Conservation (phyloP, 2,113 vertebrate genomes). For the Ahaetulla prasina region DNA sequence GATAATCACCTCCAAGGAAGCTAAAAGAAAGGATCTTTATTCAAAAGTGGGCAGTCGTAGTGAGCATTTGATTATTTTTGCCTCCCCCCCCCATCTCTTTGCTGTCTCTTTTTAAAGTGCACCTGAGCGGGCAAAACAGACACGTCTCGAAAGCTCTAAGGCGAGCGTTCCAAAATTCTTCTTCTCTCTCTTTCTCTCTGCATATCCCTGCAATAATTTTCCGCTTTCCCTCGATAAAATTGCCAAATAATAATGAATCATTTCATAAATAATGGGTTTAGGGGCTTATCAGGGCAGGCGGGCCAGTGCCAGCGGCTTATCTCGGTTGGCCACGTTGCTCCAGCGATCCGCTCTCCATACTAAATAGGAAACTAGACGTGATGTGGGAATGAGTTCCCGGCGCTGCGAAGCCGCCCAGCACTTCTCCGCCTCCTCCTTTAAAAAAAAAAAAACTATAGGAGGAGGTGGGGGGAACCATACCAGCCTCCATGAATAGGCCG, state of each 20-base stretch:
- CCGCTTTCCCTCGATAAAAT: conserved; percentile 86
- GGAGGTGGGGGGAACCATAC: not conserved
- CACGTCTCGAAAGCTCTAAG: conserved; percentile 61
- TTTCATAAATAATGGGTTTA: conserved; percentile 94
- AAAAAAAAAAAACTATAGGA: conserved; percentile 50
- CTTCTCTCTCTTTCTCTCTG: conserved; percentile 55
- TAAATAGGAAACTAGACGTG: conserved; percentile 84
- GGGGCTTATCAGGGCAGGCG: conserved; percentile 88
- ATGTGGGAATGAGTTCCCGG: conserved; percentile 80
- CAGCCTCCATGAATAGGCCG: conserved; percentile 84
- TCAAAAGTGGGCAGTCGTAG: conserved; percentile 52
- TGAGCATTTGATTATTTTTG: conserved; percentile 50
- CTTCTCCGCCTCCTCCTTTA: conserved; percentile 36
- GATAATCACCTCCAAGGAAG: conserved; percentile 61
- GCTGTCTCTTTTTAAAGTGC: conserved; percentile 59
- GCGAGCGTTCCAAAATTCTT: conserved; percentile 68
- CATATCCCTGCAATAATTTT: conserved; percentile 75
- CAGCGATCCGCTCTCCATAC: conserved; percentile 88
- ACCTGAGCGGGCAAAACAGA: conserved; percentile 37
- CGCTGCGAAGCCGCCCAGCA: conserved; percentile 73
- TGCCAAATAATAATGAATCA: conserved; percentile 95
- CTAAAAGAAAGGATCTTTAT: conserved; percentile 60
- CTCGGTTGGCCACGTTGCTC: conserved; percentile 89
- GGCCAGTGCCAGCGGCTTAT: conserved; percentile 86
- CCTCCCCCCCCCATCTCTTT: not conserved